These are phyloP conservation scores for Hyperopisus bebe DNA, from an alignment of 2,113 vertebrate genomes.

Conservation along the genomic window DNA sequence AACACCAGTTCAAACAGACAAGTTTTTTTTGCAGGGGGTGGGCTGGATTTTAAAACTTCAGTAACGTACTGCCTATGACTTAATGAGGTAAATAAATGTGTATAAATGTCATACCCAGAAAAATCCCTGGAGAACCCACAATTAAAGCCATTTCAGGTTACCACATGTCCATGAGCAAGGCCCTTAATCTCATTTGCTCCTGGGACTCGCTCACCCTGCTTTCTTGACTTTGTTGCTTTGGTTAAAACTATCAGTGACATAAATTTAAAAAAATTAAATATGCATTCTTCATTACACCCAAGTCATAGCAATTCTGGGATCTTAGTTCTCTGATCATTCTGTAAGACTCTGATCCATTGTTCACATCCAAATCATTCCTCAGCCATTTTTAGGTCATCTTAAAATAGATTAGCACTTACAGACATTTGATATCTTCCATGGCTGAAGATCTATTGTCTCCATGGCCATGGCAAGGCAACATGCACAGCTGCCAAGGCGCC, in stretches of 20 bases:
- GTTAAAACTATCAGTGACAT: neutral
- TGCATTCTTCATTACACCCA: neutral
- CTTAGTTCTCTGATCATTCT: neutral
- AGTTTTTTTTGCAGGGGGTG: neutral
- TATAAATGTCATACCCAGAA: neutral
- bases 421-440: neutral
- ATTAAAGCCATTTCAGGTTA: neutral
- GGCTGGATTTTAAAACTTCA: neutral
- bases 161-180: neutral
- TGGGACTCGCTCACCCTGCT: neutral
- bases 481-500: neutral
- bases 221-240: neutral
- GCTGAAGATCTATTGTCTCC: neutral
- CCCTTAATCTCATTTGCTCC: neutral
- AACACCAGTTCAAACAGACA: slow-evolving; percentile 6
- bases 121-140: neutral
- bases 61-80: neutral
- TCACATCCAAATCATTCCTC: neutral
- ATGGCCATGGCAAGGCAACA: neutral
- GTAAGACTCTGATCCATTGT: neutral
- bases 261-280: neutral
- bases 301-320: neutral
- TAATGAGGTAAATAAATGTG: too few species aligned
- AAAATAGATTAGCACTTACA: neutral
- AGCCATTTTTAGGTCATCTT: neutral